A percentile compares a stretch with the other conserved stretches of the same genome.
phyloP scores from a whole-genome alignment of 2,888 invertebrate species.

The Zygogramma bicolorata region DNA sequence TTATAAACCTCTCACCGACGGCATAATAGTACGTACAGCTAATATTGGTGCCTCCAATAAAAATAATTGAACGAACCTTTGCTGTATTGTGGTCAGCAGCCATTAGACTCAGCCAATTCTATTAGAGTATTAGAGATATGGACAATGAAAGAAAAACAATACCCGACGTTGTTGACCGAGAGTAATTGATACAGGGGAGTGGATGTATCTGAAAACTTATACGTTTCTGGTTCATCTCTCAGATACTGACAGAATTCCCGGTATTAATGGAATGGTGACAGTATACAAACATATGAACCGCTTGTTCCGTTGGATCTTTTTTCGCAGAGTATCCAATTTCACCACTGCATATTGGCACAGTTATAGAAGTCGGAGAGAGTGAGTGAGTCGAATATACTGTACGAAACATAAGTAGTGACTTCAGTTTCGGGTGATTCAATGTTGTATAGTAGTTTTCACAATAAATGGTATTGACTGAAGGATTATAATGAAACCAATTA shows the following conservation, averaged over 20 bases:
- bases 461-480: too few species aligned
- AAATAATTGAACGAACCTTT: slow-evolving; percentile 10
- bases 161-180: slow-evolving; percentile 20
- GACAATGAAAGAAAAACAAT: slow-evolving; percentile 30
- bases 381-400: too few species aligned
- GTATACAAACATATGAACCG: background rate
- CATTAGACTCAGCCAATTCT: slow-evolving; percentile 13
- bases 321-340: background rate
- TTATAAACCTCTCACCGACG: background rate
- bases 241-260: background rate
- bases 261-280: background rate
- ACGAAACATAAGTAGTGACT: too few species aligned
- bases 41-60: slow-evolving; percentile 24
- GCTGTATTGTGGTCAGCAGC: slow-evolving; percentile 16
- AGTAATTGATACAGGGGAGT: slow-evolving; percentile 7
- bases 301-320: background rate
- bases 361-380: background rate
- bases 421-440: too few species aligned
- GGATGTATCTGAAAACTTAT: background rate
- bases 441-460: too few species aligned
- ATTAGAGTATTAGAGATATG: slow-evolving; percentile 27
- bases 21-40: background rate
- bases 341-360: background rate
- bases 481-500: too few species aligned
- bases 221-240: background rate